A percentile compares a stretch with the other conserved stretches of the same genome.
phyloP scores from a whole-genome alignment of 2,797 vertebrate genomes.

The Coccyzus lansbergi region DNA sequence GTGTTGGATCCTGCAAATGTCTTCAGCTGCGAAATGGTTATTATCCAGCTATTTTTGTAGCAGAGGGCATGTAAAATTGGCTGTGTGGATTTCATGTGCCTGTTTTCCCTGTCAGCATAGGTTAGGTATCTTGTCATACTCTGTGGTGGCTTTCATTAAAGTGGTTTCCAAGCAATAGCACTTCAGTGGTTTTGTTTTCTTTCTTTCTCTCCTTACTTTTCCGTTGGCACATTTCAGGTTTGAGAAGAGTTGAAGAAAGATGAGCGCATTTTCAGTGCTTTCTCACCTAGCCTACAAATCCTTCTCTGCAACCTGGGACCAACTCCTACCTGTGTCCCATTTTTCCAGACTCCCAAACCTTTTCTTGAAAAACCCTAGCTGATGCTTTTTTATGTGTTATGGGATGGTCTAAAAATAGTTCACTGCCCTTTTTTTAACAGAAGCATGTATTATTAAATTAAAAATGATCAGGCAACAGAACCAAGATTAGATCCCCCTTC shows the following conservation, averaged over 20 bases:
- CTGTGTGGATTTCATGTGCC: slow-evolving; percentile 50
- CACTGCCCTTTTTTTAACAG: slow-evolving; percentile 49
- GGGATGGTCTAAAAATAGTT: slow-evolving; percentile 50
- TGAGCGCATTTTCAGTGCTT: not conserved
- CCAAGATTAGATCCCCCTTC: slow-evolving; percentile 1
- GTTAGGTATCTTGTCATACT: slow-evolving; percentile 35
- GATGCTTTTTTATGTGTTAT: slow-evolving; percentile 23
- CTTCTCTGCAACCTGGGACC: not conserved
- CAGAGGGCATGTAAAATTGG: slow-evolving; percentile 30
- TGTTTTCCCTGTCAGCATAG: slow-evolving; percentile 40
- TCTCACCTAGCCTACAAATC: slow-evolving; percentile 21
- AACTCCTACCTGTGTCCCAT: slow-evolving; percentile 24
- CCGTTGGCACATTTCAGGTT: not conserved
- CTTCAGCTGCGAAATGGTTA: slow-evolving; percentile 42
- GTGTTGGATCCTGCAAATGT: not conserved
- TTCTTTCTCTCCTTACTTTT: slow-evolving; percentile 11
- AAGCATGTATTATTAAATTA: slow-evolving; percentile 63
- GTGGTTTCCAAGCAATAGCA: slow-evolving; percentile 62
- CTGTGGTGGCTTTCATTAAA: slow-evolving; percentile 50
- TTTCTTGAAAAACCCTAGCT: not conserved
- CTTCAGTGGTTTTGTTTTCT: slow-evolving; percentile 53
- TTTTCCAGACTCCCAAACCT: slow-evolving; percentile 15
- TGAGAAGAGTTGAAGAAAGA: not conserved
- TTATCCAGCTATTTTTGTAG: slow-evolving; percentile 59
- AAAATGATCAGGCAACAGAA: not conserved